Conservation (phyloP, 2,113 vertebrate genomes). For the Paratilapia polleni region DNA sequence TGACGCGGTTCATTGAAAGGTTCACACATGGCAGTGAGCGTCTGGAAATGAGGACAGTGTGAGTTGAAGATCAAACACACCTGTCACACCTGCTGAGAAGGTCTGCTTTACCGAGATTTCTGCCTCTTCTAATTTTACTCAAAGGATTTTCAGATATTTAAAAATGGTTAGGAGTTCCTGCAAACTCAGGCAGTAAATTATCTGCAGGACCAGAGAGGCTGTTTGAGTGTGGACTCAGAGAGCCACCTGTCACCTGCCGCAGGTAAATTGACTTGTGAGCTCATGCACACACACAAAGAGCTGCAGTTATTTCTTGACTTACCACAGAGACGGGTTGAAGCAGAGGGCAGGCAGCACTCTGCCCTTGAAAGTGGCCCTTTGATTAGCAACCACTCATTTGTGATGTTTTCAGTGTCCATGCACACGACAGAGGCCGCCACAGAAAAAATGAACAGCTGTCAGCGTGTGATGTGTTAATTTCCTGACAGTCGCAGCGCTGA, state of each 20-base stretch:
- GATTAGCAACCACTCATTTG: constrained; percentile 98
- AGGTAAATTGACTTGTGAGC: constrained; percentile 26
- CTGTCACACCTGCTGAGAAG: no score
- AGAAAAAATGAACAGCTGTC: constrained; percentile 98
- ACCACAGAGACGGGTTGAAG: constrained; percentile 28
- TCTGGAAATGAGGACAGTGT: no score
- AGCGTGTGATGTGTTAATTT: constrained; percentile 99
- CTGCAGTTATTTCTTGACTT: constrained; percentile 25
- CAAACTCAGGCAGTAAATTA: no score
- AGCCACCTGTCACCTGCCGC: neutral
- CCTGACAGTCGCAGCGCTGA: constrained; percentile 97
- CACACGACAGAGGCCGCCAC: constrained; percentile 92
- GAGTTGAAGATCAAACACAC: no score
- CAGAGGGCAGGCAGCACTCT: constrained; percentile 59
- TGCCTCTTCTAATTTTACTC: no score
- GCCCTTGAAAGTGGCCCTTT: constrained; percentile 86
- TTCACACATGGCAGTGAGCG: no score
- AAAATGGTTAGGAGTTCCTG: no score
- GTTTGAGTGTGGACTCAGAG: neutral
- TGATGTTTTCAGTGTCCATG: constrained; percentile 94
- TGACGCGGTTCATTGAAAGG: neutral
- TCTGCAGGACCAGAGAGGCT: no score
- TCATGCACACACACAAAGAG: constrained; percentile 19
- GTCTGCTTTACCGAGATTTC: no score
- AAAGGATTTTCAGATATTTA: no score